Base-by-base conservation (phyloP, 1,140 invertebrate genomes). In the Teleopsis dalmanni region DNA sequence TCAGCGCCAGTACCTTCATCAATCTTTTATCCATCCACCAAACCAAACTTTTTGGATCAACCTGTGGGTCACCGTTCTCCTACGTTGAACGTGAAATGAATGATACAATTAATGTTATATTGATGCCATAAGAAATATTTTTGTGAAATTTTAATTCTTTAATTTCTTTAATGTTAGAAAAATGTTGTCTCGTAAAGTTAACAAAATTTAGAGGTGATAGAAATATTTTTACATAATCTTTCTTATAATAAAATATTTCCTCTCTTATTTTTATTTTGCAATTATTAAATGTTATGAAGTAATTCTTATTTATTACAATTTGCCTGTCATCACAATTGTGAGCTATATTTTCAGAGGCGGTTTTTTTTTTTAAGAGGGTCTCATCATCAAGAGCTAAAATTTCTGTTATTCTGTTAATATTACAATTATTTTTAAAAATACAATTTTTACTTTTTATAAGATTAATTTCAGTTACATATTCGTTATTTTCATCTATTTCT, bases 191-290 rank as follows among this genome's bases (percentile, higher is more conserved):
- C 11, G 16, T 16, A 14, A 34, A 8, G n/a, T 34, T 16, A 34
- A 14, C 33, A 34, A 34, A 34, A 13, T 13, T 34, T 8, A 34
- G 33, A 13, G n/a, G 33, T 14, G n/a, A n/a, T n/a, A n/a, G n/a
- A n/a, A n/a, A n/a, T n/a, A n/a, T n/a, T n/a, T n/a, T n/a, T n/a
- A 8, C 4, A 4, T 34, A 11, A 11, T 34, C n/a, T 5, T 34
- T 14, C 16, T 34, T 34, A 34, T 8, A 34, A 5, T 34, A 34
- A 34, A 34, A 11, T 34, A 34, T 11, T 34, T 8, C n/a, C 11
- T 21, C 35, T 10, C 13, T 37, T 37, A 37, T 37, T 37, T 37
- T 11, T 37, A 37, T 37, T 37, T 37, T 37, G 16, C 18, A 37
- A 37, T 37, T 18, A 37, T 37, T 37, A 21, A 37, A 37, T 16